A percentile compares a stretch with the other conserved stretches of the same genome.
Evolutionary conservation across 2,888 invertebrate genomes (phyloP).

Genomic region (Chymomyza amoena): DNA sequence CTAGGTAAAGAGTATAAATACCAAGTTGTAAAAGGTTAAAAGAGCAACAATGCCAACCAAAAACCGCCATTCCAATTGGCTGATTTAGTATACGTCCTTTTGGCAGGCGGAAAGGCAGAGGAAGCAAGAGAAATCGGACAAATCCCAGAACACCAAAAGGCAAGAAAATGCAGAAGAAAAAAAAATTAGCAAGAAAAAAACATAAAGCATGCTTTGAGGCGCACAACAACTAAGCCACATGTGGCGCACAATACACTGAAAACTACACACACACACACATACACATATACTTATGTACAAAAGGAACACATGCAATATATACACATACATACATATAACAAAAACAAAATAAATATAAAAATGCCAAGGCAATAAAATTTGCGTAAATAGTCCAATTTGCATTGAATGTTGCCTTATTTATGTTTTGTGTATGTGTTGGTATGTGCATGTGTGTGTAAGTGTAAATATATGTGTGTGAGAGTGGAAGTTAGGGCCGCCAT

Average conservation of each 20-base stretch:
- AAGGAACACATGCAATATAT: not conserved
- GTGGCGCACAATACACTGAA: not conserved
- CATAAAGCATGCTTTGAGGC: conserved; percentile 17
- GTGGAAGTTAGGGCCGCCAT: not conserved
- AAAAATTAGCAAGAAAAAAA: conserved; percentile 29
- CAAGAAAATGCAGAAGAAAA: conserved; percentile 34
- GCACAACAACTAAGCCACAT: not conserved
- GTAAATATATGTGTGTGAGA: not conserved
- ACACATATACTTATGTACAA: not conserved
- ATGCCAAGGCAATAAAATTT: conserved; percentile 73
- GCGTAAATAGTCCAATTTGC: conserved; percentile 76
- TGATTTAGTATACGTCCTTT: conserved; percentile 63
- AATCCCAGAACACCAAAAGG: conserved; percentile 19
- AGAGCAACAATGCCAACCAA: conserved; percentile 18
- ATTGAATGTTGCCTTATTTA: conserved; percentile 69
- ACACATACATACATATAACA: conserved; percentile 8
- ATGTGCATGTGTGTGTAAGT: conserved; percentile 8
- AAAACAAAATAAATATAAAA: conserved; percentile 18
- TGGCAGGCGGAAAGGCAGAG: conserved; percentile 33
- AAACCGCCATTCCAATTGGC: conserved; percentile 60
- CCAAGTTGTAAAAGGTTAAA: not conserved
- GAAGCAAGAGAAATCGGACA: conserved; percentile 25
- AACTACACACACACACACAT: not conserved
- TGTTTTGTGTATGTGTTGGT: conserved; percentile 25
- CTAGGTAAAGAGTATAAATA: conserved; percentile 6